These are phyloP conservation scores for Turnix velox DNA, from an alignment of 2,113 vertebrate species.

Conservation along the genomic window DNA sequence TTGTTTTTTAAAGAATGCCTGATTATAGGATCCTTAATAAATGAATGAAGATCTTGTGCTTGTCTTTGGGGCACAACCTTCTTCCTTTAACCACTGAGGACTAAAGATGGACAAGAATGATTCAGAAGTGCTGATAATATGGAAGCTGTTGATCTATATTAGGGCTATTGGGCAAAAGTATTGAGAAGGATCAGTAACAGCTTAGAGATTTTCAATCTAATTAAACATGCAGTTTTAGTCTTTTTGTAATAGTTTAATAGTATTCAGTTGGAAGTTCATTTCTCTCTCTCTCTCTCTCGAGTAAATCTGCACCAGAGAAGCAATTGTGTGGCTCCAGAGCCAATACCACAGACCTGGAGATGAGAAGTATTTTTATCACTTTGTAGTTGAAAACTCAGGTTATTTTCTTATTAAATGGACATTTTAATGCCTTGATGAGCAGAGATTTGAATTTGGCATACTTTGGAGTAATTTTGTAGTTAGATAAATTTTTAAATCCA, in stretches of 20 bases:
- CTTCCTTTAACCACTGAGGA: not conserved
- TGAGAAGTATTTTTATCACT: not conserved
- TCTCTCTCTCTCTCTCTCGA: not conserved
- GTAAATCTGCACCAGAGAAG: not conserved
- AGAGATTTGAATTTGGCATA: not conserved
- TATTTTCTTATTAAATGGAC: not conserved
- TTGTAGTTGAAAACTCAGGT: not conserved
- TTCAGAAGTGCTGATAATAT: not conserved
- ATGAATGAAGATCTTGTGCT: not conserved
- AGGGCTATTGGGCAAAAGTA: not conserved
- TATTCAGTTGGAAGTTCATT: not conserved
- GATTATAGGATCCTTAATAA: not conserved
- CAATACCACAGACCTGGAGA: not conserved
- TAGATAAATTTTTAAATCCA: not conserved
- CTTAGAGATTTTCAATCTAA: not conserved
- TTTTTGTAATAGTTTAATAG: no score
- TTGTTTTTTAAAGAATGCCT: not conserved
- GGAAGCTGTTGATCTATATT: not conserved
- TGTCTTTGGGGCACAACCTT: not conserved
- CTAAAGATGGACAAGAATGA: not conserved
- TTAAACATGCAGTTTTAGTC: not conserved
- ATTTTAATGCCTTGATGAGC: not conserved
- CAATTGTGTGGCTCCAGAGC: not conserved
- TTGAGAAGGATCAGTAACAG: not conserved
- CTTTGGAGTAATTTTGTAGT: not conserved